A percentile compares a stretch with the other conserved stretches of the same genome.
These are phyloP conservation scores for Hemicentrotus pulcherrimus DNA, from an alignment of 35 echinoderm and acorn worm species.

Conservation along the genomic window DNA sequence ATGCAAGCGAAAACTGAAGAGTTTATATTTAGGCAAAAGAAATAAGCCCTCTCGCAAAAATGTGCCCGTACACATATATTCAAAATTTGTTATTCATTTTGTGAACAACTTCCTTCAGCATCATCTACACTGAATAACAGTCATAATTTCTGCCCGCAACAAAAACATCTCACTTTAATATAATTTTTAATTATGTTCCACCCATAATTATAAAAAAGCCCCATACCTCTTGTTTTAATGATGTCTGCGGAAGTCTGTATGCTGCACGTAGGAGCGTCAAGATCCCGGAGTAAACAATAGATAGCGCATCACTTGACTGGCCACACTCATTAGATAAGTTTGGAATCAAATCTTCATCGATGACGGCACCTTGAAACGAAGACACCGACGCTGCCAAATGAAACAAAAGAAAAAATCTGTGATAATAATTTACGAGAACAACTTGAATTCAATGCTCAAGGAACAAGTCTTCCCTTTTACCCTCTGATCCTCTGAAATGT, in stretches of 20 bases:
- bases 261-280: slow-evolving; percentile 63
- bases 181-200: not conserved
- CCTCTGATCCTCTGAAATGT: not conserved
- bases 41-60: too few species aligned
- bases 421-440: not conserved
- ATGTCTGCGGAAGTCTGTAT: slow-evolving; percentile 52
- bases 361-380: slow-evolving; percentile 50
- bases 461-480: not conserved
- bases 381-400: slow-evolving; percentile 54
- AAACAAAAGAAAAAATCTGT: not conserved
- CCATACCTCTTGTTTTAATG: slow-evolving; percentile 71
- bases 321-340: slow-evolving; percentile 38
- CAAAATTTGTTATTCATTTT: too few species aligned
- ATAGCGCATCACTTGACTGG: slow-evolving; percentile 44
- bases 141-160: too few species aligned
- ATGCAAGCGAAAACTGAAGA: too few species aligned
- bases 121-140: too few species aligned
- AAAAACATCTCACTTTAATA: too few species aligned
- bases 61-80: too few species aligned
- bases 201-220: not conserved
- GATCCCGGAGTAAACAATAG: slow-evolving; percentile 56
- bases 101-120: too few species aligned
- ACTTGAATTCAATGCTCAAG: not conserved
- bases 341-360: slow-evolving; percentile 53
- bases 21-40: too few species aligned